Percentiles rank a stretch among this genome's conserved stretches.
Conservation (phyloP, 2,113 vertebrate genomes). For the Lepus europaeus region DNA sequence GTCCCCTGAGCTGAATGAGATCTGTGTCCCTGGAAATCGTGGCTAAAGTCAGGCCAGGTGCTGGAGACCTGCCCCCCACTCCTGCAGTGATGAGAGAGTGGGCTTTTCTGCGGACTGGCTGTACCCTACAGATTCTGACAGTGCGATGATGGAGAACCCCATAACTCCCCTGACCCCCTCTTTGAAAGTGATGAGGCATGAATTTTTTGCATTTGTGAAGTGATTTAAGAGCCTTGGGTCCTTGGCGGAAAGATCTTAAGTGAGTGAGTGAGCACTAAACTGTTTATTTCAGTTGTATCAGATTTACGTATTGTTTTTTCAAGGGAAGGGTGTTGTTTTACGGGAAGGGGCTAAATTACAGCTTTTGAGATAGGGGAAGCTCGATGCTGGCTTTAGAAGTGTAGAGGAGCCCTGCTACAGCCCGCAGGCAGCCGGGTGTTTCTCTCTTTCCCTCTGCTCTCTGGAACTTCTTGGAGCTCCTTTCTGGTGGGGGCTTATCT, state of each 20-base stretch:
- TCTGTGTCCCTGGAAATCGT: background rate
- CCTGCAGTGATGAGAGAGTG: background rate
- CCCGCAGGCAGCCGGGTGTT: background rate
- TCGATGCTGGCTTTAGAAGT: conserved; percentile 54
- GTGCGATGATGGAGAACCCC: background rate
- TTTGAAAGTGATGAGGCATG: conserved; percentile 38
- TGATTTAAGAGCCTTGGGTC: conserved; percentile 41
- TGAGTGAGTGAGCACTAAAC: conserved; percentile 22
- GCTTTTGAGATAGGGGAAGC: conserved; percentile 28
- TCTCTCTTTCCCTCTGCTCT: background rate
- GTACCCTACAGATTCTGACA: background rate
- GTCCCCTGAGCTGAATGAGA: background rate
- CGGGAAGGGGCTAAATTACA: conserved; percentile 58
- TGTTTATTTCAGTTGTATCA: conserved; percentile 55
- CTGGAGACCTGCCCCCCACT: background rate
- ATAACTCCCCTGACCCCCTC: background rate
- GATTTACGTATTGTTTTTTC: conserved; percentile 58
- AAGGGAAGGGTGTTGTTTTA: conserved; percentile 68
- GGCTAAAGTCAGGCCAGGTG: background rate
- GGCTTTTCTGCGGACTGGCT: background rate
- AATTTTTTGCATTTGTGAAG: conserved; percentile 61
- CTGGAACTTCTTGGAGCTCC: background rate
- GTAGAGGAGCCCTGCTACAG: background rate
- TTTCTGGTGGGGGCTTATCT: background rate
- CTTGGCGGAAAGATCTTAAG: conserved; percentile 31